Evolutionary conservation across 2,113 vertebrate species (phyloP).

Genomic region (Phalacrocorax pelagicus): DNA sequence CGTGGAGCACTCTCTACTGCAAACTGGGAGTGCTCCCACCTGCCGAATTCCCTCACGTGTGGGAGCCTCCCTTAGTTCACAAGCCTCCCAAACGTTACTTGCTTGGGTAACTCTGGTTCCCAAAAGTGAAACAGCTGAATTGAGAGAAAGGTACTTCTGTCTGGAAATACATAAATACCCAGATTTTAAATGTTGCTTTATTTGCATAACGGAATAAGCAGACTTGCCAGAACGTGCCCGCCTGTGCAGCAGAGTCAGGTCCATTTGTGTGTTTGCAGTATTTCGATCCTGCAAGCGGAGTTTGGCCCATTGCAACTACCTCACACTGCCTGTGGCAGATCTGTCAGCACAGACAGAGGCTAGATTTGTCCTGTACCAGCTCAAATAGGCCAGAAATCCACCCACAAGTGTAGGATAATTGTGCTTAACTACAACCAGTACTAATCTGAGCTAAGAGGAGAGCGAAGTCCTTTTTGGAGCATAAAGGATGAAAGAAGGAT

Average conservation of each 20-base stretch:
- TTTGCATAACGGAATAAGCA: not conserved
- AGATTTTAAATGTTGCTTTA: not conserved
- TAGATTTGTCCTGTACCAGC: not conserved
- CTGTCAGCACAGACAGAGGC: not conserved
- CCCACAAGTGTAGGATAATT: not conserved
- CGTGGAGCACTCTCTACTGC: not conserved
- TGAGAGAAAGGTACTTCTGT: not conserved
- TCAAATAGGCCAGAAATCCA: not conserved
- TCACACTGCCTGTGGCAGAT: not conserved
- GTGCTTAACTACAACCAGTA: not conserved
- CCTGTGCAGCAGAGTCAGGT: not conserved
- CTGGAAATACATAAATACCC: not conserved
- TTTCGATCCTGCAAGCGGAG: not conserved
- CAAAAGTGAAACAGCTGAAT: not conserved
- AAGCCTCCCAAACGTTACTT: not conserved
- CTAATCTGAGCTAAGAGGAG: not conserved
- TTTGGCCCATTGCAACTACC: not conserved
- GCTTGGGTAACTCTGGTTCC: not conserved
- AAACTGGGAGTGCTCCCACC: not conserved
- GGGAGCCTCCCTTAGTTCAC: not conserved
- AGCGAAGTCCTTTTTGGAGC: not conserved
- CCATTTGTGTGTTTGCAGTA: not conserved
- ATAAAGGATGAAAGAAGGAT: not conserved
- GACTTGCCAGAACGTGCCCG: not conserved
- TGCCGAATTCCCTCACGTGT: fast-evolving